Evolutionary conservation across 2,888 invertebrate species (phyloP), one percentile per base, ranked within the genome.

Genomic region (Danaus chrysippus): DNA sequence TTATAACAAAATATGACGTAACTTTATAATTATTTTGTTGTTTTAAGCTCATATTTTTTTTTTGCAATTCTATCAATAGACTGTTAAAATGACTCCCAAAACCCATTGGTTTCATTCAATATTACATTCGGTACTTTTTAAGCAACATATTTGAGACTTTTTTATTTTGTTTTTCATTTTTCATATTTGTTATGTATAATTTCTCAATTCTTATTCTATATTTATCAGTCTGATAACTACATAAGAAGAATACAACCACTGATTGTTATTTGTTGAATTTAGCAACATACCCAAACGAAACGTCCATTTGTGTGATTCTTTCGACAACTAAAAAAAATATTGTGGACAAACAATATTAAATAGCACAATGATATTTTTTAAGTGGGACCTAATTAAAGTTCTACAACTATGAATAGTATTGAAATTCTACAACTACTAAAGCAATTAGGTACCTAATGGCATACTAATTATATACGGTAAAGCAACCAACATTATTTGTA

Each of bases 361-460:
- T 49, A 9, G 49, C 17, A 49, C 17, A 49, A 10, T 49, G 3
- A 46, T 17, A 9, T 17, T 17, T 11, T 49, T 49, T 49, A 17
- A 49, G 49, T 49, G 49, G 49, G 49, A 49, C 49, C 17, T 49
- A 49, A 17, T 17, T 49, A 49, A 49, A 10, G 10, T 49, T 15
- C 49, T 49, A 49, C 17, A 49, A 49, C 49, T 57, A 62, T 62
- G 52, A 58, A 58, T 42, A 65, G 66, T 71, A 77, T 49, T 70
- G 72, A 78, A 76, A 65, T 68, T 72, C 81, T 83, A 81, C 72
- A 68, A 70, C 82, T 84, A 86, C 73, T 58, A 79, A 86, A 85
- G 84, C 85, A 83, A 82, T 63, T 61, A 62, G 64, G 65, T 78
- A 71, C 74, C 80, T 82, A 81, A 52, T 63, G 73, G 77, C 78